Base-by-base conservation (phyloP, 2,113 vertebrate genomes). In the Cryptotis parvus region DNA sequence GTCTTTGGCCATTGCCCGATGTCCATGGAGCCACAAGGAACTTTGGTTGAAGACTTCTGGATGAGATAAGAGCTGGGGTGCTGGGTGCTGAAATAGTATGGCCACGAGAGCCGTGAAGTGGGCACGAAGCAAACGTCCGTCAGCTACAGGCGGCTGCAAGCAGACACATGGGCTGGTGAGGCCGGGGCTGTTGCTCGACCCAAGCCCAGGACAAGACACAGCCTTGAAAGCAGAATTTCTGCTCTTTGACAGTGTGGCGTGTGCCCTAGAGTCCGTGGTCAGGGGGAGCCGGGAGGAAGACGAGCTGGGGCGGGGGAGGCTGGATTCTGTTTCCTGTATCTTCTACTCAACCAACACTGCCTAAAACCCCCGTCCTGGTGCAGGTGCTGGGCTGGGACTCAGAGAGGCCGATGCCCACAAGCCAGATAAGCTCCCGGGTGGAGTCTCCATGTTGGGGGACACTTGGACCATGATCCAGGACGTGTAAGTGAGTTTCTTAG, bases 321-420 rank as follows among this genome's bases (percentile, higher is more conserved):
- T 31, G 33, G 14, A 24, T 55, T 80, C 41, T 70, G 72, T 10
- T 77, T 77, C 68, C 8, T n/a, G 75, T 39, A 31, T 45, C 27
- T 79, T 85, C 61, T 31, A 11, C 37, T 61, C 65, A 37, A 26
- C n/a, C 45, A 72, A 63, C 45, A 39, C 11, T 78, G 69, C 29
- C 22, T 15, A 27, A 84, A 29, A 33, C 2, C 16, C 33, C 0
- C n/a, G n/a, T n/a, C 24, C 68, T 24, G 3, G 9, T 2, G 15
- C 35, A 24, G 73, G 18, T 3, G 3, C 20, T 37, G 18, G 33
- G 26, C 74, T 49, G 66, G 31, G 65, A 45, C 24, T 4, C 33
- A 10, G 18, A 37, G 12, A 29, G 0, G 8, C 7, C 8, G 5
- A 0, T 1, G 16, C 1, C 24, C 41, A 27, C 27, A 22, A 4